These are phyloP conservation scores for Trachymyrmex septentrionalis DNA, from an alignment of 1,140 invertebrate genomes.

Conservation along the genomic window DNA sequence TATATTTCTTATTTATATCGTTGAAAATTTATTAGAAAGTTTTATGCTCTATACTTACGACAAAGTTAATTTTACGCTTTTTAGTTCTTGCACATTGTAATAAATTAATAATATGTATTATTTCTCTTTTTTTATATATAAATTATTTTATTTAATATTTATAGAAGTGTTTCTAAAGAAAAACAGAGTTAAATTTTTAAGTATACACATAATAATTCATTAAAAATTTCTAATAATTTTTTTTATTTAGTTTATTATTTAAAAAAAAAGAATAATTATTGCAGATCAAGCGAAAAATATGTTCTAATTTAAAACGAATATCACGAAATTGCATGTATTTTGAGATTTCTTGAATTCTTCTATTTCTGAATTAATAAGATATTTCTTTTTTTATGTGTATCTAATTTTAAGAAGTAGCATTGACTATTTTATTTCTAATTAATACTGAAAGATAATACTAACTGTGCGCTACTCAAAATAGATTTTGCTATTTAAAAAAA, in stretches of 20 bases:
- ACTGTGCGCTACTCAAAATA: background rate
- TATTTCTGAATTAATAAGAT: conserved; percentile 2
- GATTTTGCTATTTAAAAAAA: background rate
- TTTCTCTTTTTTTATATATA: background rate
- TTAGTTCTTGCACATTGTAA: background rate
- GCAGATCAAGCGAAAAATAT: background rate
- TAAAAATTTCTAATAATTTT: conserved; percentile 1
- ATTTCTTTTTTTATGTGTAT: background rate
- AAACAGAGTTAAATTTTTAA: background rate
- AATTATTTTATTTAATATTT: background rate
- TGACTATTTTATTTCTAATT: background rate
- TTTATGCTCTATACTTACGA: conserved; percentile 10
- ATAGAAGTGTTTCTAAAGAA: background rate
- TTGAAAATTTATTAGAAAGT: conserved; percentile 55
- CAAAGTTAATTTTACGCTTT: background rate
- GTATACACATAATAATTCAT: background rate
- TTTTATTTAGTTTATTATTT: background rate
- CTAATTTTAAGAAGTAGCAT: background rate
- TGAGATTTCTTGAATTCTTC: background rate
- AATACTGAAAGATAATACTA: background rate
- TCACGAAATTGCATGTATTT: background rate
- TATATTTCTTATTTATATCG: conserved; percentile 49
- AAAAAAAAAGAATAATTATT: background rate
- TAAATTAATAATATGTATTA: background rate
- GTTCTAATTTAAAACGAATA: background rate